phyloP scores from a whole-genome alignment of 1,140 invertebrate genomes.

The Tyrophagus putrescentiae region DNA sequence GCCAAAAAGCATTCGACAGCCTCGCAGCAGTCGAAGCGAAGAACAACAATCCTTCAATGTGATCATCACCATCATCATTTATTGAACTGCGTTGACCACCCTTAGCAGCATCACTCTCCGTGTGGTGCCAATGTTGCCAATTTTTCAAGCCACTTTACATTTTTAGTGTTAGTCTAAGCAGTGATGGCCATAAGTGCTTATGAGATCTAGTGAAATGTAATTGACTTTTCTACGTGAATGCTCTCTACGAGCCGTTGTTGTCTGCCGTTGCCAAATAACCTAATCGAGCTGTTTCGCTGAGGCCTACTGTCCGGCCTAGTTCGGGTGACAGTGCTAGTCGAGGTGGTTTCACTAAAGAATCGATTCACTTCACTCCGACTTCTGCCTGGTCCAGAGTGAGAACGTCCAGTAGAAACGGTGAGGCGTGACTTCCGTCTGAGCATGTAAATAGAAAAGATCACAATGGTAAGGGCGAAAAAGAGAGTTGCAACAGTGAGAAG shows the following conservation, averaged over 20 bases:
- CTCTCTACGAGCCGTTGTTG: neutral
- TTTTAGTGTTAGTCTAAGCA: neutral
- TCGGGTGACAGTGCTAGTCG: neutral
- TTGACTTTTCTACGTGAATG: slow-evolving; percentile 1
- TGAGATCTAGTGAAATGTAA: slow-evolving; percentile 4
- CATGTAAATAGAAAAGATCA: slow-evolving; percentile 1
- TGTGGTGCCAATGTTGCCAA: neutral
- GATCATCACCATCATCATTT: neutral
- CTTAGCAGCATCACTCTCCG: neutral
- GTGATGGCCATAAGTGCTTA: neutral
- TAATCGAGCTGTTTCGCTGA: neutral
- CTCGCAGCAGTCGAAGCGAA: no score
- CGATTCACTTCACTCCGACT: neutral
- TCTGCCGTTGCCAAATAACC: no score
- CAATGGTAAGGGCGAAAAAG: neutral
- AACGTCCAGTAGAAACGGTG: neutral
- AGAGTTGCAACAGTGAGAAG: neutral
- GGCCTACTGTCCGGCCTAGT: neutral
- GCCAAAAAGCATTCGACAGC: no score
- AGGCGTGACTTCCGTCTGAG: neutral
- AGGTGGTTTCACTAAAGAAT: neutral
- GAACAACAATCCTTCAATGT: neutral
- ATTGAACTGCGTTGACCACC: neutral
- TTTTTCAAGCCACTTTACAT: neutral
- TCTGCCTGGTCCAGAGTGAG: neutral